Evolutionary conservation across 2,888 invertebrate genomes (phyloP).

Genomic region (Euzophera pinguis): DNA sequence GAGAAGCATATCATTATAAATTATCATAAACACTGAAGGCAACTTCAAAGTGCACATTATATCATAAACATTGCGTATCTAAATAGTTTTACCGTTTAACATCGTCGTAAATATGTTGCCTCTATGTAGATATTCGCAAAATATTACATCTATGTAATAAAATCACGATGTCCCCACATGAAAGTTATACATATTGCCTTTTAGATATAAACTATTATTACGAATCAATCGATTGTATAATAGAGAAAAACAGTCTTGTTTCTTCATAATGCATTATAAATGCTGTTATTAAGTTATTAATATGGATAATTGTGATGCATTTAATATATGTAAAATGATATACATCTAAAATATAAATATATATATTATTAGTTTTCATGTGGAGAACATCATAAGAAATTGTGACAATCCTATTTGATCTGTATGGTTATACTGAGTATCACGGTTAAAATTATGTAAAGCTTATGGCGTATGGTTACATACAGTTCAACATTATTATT

Average conservation of each 20-base stretch:
- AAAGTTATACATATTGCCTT: constrained; percentile 27
- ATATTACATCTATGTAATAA: constrained; percentile 62
- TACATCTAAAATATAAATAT: constrained; percentile 2
- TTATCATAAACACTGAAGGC: constrained; percentile 13
- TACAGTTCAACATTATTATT: constrained; percentile 48
- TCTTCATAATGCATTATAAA: constrained; percentile 14
- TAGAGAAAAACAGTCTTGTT: constrained; percentile 11
- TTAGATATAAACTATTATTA: neutral
- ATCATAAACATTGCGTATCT: constrained; percentile 43
- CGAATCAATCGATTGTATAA: constrained; percentile 1
- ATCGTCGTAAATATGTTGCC: constrained; percentile 67
- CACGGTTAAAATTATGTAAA: constrained; percentile 63
- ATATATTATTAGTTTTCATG: constrained; percentile 4
- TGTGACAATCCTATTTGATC: constrained; percentile 66
- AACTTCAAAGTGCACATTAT: constrained; percentile 14
- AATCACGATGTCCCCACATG: constrained; percentile 51
- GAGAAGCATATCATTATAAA: constrained; percentile 27
- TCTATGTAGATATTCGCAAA: constrained; percentile 76
- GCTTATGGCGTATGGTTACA: constrained; percentile 56
- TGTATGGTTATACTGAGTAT: constrained; percentile 62
- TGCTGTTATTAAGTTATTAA: constrained; percentile 1
- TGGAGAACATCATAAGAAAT: constrained; percentile 44
- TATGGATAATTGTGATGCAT: constrained; percentile 10
- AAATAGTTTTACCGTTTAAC: constrained; percentile 43
- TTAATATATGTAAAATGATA: constrained; percentile 13